Base-by-base conservation (phyloP, 2,888 invertebrate species). In the Spisula solida region DNA sequence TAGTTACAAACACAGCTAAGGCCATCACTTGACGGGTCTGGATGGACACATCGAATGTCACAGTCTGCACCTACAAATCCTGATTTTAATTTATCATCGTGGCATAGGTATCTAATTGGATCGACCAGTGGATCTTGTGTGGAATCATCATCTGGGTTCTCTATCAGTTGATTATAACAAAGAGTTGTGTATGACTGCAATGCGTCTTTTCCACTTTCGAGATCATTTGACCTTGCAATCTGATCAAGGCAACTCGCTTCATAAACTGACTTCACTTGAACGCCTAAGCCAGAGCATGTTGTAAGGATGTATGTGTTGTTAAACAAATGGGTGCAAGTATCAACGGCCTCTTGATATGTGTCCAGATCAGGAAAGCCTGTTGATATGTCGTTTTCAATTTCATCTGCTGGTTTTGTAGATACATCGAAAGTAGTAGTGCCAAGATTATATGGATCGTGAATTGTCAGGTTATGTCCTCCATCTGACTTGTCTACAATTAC, bases 1-100 rank as follows among this genome's bases (percentile, higher is more conserved):
- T 82, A 20, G 29, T 88, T 86, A 91, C 95, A 95, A 5, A 34
- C 82, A 88, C 94, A 94, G 29, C 80, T 55, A 1, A 83, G 31
- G 8, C 78, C 78, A 66, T 90, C 87, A 78, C 87, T 84, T 18
- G n/a, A n/a, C 6, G 86, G 86, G 20, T 92, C 90, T 82, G 92
- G 92, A 81, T 88, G 83, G 48, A 86, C 66, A 85, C 92, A 92
- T 41, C 34, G 41, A 0, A 90, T 89, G 84, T 92, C 88, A 85
- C 92, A 90, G 25, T 87, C 85, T 20, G 29, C 75, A 41, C 92
- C 92, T 4, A 92, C 90, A 86, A 70, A 90, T 18, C 92, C 92
- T 25, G 90, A 60, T 55, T 41, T 81, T 14, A 88, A 34, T 85
- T 34, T 79, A 47, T 90, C 82, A 31, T 79, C 85, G 14, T 66